Evolutionary conservation across 2,113 vertebrate genomes (phyloP).

Genomic region (Hydrolagus affinis): DNA sequence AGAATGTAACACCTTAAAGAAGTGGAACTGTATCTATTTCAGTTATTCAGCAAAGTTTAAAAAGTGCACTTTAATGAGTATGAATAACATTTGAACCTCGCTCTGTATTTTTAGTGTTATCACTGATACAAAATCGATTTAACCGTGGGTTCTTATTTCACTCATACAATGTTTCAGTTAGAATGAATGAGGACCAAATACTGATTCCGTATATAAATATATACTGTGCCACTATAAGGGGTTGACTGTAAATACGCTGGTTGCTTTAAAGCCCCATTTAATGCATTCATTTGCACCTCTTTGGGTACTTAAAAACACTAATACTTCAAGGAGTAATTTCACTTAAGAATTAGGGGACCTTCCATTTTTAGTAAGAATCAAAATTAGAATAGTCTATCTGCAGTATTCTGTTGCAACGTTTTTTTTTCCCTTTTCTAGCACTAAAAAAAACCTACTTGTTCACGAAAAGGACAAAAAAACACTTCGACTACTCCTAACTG

Average conservation of each 20-base stretch:
- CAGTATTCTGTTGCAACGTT: constrained; percentile 45
- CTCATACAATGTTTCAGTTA: not conserved
- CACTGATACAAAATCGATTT: not conserved
- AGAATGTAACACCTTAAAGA: constrained; percentile 14
- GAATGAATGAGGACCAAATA: constrained; percentile 6
- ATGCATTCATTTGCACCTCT: not conserved
- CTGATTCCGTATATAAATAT: not conserved
- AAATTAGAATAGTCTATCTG: constrained; percentile 63
- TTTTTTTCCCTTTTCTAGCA: too few relatives aligned
- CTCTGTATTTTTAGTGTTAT: not conserved
- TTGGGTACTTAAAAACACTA: not conserved
- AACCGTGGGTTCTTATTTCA: not conserved
- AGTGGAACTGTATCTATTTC: constrained; percentile 12
- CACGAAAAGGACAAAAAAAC: too few relatives aligned
- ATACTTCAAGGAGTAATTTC: not conserved
- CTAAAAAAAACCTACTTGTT: too few relatives aligned
- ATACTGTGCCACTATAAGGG: not conserved
- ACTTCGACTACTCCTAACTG: too few relatives aligned
- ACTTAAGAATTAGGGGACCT: constrained; percentile 36
- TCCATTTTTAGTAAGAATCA: constrained; percentile 68
- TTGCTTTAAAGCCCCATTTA: not conserved
- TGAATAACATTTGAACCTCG: not conserved
- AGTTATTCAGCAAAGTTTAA: constrained; percentile 14
- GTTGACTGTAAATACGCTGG: not conserved
- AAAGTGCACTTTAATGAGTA: constrained; percentile 10